Evolutionary conservation across 1,140 invertebrate genomes (phyloP), one percentile per base, ranked within the genome.

Genomic region (Melanaphis sacchari): DNA sequence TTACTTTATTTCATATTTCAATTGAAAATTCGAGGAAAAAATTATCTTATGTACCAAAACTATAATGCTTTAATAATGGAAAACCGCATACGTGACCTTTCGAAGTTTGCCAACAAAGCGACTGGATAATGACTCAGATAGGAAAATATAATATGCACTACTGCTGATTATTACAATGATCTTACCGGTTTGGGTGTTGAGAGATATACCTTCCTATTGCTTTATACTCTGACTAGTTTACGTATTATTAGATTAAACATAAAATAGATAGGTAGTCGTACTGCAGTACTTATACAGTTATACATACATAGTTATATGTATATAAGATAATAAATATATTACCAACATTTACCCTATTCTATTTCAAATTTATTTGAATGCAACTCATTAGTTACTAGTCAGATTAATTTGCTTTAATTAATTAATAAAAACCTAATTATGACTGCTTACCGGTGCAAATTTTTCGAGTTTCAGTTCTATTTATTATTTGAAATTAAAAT

Each of bases 121-220:
- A 21, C 36, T 82, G 81, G 36, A 82, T 82, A 82, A 82, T 40
- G 36, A 82, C 38, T 40, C 36, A 82, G 81, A 82, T 22, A 82
- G 81, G 81, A 82, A 82, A 82, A 82, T 82, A 82, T 82, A 82
- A 82, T 82, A 82, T 82, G 36, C 36, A 82, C 36, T 81, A 82
- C 38, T 36, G 22, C 36, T 82, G 81, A 82, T 82, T 82, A 82
- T 82, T 82, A 82, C 22, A 82, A 38, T 0, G 38, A 82, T 82
- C 36, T 82, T 24, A 40, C 76, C n/a, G 38, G 81, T 21, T n/a
- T 21, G 36, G 22, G 81, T 82, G 81, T n/a, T 76, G 36, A 82
- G 81, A 40, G 76, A 81, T 40, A 40, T 82, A 40, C 5, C 21
- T 36, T 38, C 76, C 7, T 9, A 40, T 82, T 82, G 36, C 81